Conservation (phyloP, 2,797 vertebrate species). For the Delichon dasypus region DNA sequence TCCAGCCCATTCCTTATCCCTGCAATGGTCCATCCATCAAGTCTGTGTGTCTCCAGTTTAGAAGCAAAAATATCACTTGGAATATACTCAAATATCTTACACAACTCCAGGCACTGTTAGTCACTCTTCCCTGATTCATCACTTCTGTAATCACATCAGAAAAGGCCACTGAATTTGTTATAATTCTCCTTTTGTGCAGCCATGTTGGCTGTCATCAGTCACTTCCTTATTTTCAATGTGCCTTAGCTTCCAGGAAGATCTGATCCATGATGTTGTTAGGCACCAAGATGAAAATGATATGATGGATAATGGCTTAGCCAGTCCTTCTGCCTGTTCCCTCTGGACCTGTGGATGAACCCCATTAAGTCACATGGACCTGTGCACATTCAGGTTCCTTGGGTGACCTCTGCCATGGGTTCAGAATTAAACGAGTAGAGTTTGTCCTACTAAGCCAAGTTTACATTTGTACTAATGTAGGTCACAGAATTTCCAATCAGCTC, state of each 20-base stretch:
- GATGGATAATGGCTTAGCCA: neutral
- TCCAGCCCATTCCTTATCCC: neutral
- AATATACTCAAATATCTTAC: neutral
- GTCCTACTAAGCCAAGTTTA: neutral
- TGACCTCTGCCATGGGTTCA: neutral
- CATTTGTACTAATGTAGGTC: neutral
- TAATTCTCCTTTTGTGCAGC: neutral
- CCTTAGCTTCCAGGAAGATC: neutral
- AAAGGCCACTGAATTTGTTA: neutral
- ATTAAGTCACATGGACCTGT: neutral
- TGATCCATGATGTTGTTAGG: too few relatives aligned
- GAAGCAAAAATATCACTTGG: neutral
- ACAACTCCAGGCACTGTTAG: neutral
- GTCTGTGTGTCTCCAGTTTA: neutral
- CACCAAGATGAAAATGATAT: neutral
- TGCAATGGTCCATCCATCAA: accelerated
- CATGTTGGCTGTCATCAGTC: neutral
- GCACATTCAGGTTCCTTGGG: neutral
- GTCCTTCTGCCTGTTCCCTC: neutral
- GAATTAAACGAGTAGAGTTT: neutral
- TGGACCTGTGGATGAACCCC: neutral
- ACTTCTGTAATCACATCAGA: neutral
- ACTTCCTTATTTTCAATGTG: neutral
- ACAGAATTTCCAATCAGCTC: neutral
- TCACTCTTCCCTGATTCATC: neutral